A percentile compares a stretch with the other conserved stretches of the same genome.
phyloP scores from a whole-genome alignment of 2,797 vertebrate genomes.

The Esox masquinongy region DNA sequence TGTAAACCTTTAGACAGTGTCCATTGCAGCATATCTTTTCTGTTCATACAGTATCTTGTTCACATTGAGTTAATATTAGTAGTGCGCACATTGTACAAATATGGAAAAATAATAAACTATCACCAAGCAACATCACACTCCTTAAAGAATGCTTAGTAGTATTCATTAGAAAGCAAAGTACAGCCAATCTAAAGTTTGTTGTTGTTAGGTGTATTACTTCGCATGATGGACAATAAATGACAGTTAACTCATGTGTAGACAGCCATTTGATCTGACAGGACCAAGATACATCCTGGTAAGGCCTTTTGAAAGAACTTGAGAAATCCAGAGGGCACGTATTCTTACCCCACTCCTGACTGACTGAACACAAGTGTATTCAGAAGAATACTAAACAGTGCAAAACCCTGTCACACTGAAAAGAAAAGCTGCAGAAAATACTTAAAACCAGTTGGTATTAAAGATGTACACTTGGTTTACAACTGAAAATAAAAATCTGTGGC shows the following conservation, averaged over 20 bases:
- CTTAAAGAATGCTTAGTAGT: neutral
- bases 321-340: neutral
- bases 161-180: neutral
- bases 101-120: neutral
- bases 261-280: neutral
- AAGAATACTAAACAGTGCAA: neutral
- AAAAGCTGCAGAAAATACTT: neutral
- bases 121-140: neutral
- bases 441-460: neutral
- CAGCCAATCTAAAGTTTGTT: neutral
- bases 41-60: conserved; percentile 5
- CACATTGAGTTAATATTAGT: conserved; percentile 22
- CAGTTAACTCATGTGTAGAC: neutral
- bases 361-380: neutral
- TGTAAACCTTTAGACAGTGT: neutral
- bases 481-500: too few relatives aligned
- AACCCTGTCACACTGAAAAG: neutral
- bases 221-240: neutral
- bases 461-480: neutral
- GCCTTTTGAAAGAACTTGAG: neutral
- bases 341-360: neutral
- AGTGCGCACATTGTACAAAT: conserved; percentile 22
- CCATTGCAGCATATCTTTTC: conserved; percentile 8
- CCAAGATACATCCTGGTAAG: neutral
- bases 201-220: neutral